A percentile compares a stretch with the other conserved stretches of the same genome.
phyloP scores from a whole-genome alignment of 1,140 invertebrate species.

The Archivesica marissinica region DNA sequence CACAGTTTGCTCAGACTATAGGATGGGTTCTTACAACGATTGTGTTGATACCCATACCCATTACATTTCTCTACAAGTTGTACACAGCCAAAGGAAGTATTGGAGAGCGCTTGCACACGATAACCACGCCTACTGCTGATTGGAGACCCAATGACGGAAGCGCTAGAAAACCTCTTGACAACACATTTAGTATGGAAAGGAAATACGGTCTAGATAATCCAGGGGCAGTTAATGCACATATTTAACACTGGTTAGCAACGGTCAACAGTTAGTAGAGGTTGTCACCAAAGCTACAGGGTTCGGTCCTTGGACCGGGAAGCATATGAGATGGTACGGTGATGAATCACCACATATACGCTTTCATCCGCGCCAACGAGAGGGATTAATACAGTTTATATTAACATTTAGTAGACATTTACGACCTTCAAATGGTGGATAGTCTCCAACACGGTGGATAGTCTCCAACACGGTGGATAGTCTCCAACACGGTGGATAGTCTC shows the following conservation, averaged over 20 bases:
- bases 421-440: too few relatives aligned
- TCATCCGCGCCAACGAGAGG: too few relatives aligned
- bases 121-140: slow-evolving; percentile 49
- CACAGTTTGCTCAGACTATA: slow-evolving; percentile 92
- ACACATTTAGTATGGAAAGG: slow-evolving; percentile 15
- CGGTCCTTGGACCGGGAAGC: too few relatives aligned
- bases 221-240: slow-evolving; percentile 26
- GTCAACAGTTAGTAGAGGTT: too few relatives aligned
- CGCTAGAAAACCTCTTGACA: slow-evolving; percentile 5
- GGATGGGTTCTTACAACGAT: slow-evolving; percentile 96
- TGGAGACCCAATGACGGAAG: slow-evolving; percentile 63
- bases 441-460: too few relatives aligned
- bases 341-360: too few relatives aligned
- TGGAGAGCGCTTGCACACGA: slow-evolving; percentile 37
- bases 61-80: slow-evolving; percentile 65
- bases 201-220: slow-evolving; percentile 61
- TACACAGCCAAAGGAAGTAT: slow-evolving; percentile 18
- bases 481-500: too few relatives aligned
- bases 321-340: too few relatives aligned
- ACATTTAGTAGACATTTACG: too few relatives aligned
- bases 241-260: slow-evolving; percentile 34
- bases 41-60: slow-evolving; percentile 93
- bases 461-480: too few relatives aligned
- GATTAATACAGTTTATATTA: too few relatives aligned
- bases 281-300: too few relatives aligned